These are phyloP conservation scores for Silurus meridionalis DNA, from an alignment of 2,113 vertebrate genomes.

Conservation along the genomic window DNA sequence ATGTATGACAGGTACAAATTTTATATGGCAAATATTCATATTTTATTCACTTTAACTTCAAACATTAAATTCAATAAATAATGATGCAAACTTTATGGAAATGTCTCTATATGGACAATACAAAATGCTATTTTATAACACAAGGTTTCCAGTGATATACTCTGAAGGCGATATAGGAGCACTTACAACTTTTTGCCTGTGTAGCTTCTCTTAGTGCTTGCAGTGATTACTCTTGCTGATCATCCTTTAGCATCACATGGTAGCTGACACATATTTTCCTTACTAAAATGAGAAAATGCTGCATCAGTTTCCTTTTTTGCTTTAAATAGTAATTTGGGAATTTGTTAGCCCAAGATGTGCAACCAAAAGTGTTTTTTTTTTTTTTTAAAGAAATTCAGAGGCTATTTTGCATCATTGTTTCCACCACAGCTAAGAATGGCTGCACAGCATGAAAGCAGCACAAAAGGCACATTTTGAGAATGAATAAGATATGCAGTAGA, in stretches of 20 bases:
- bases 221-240: background rate
- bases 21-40: no score
- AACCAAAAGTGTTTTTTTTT: background rate
- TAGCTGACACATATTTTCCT: constrained; percentile 13
- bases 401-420: constrained; percentile 27
- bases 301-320: background rate
- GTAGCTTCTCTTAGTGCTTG: background rate
- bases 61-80: no score
- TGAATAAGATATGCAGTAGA: background rate
- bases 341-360: no score
- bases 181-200: background rate
- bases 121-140: no score
- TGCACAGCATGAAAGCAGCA: background rate
- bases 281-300: constrained; percentile 7
- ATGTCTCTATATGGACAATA: no score
- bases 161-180: background rate
- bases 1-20: no score
- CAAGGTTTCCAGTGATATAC: no score
- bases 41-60: no score
- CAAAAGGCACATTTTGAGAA: background rate
- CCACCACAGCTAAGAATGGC: constrained; percentile 14
- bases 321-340: constrained; percentile 1
- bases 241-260: background rate
- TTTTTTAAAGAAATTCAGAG: background rate
- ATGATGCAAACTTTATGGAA: no score